Base-by-base conservation (phyloP, 2,888 invertebrate species). In the Drosophila conformis region DNA sequence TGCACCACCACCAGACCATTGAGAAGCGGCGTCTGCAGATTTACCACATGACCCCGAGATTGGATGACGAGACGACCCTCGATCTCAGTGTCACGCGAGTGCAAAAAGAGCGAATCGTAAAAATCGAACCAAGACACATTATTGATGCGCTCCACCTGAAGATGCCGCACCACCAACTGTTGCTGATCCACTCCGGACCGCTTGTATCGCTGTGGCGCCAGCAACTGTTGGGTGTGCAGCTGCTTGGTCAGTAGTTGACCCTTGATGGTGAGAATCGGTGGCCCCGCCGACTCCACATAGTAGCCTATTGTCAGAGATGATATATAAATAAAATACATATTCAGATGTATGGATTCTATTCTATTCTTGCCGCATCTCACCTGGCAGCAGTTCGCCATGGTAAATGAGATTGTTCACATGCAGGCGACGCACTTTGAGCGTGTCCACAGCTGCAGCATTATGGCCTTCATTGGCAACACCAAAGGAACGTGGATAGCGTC, bases 321-420 rank as follows among this genome's bases (percentile, higher is more conserved):
- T 29, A n/a, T 29, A 29, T 49, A 5, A 18, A 15, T 27, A 0
- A 25, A 25, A 15, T 46, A 33, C 11, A 4, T 46, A 25, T 18
- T 5, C 1, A 33, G 1, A 36, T n/a, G 7, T 27, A 18, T 29
- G 29, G 18, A 27, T 27, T 49, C 5, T 5, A 1, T 18, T 18
- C 2, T 8, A 49, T 15, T 27, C 27, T 10, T 31, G 1, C 13
- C 1, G 6, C 1, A 4, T 21, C 73, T 60, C 66, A 92, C 92
- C 92, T 74, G 85, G 73, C 58, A 92, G 56, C 8, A 92, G 53
- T 35, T 82, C 78, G 0, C 84, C 89, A 4, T 80, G 59, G 49
- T 91, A 92, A 10, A 92, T 73, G 0, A 92, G 79, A 73, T 92
- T 91, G 4, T 84, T 62, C 4, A 92, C 92, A 33, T 74, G 77